A percentile compares a stretch with the other conserved stretches of the same genome.
These are phyloP conservation scores for Coenonympha arcania DNA, from an alignment of 2,888 invertebrate species.

Conservation along the genomic window DNA sequence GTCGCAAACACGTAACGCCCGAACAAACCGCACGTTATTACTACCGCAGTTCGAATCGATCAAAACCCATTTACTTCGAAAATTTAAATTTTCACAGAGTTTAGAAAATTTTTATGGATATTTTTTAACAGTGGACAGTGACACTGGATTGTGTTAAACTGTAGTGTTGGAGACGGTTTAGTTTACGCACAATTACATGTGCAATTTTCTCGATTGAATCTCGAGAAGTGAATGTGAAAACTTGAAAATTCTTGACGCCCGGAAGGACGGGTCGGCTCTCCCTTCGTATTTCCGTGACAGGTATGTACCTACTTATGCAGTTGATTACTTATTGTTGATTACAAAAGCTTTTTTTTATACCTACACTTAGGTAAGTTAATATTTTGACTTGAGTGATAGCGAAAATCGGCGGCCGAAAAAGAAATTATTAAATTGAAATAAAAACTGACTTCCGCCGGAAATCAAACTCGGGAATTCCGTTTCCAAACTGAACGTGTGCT, in stretches of 20 bases:
- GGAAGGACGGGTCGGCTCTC: slow-evolving; percentile 53
- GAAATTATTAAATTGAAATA: too few species aligned
- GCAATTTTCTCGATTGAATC: slow-evolving; percentile 23
- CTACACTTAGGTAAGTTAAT: neutral
- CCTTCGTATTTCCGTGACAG: slow-evolving; percentile 52
- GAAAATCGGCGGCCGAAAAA: too few species aligned
- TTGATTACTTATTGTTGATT: slow-evolving; percentile 20
- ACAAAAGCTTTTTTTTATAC: slow-evolving; percentile 17
- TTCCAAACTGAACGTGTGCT: too few species aligned
- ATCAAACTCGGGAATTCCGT: too few species aligned
- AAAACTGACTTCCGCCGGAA: too few species aligned
- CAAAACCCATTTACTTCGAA: slow-evolving; percentile 23
- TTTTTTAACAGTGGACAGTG: slow-evolving; percentile 3
- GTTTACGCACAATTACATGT: slow-evolving; percentile 7
- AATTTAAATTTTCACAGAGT: slow-evolving; percentile 26
- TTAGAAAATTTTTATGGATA: neutral
- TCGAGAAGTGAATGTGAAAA: slow-evolving; percentile 53
- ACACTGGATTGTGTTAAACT: slow-evolving; percentile 1
- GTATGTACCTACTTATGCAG: too few species aligned
- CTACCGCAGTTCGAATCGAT: slow-evolving; percentile 7
- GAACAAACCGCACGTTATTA: neutral
- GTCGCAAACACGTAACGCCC: slow-evolving; percentile 40
- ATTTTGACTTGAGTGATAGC: too few species aligned
- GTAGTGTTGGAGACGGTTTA: slow-evolving; percentile 6
- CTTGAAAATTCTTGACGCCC: slow-evolving; percentile 49